A percentile compares a stretch with the other conserved stretches of the same genome.
These are phyloP conservation scores for Mastigias papua DNA, from an alignment of 30 jellyfish, hydroid and myxozoan genomes.

Conservation along the genomic window DNA sequence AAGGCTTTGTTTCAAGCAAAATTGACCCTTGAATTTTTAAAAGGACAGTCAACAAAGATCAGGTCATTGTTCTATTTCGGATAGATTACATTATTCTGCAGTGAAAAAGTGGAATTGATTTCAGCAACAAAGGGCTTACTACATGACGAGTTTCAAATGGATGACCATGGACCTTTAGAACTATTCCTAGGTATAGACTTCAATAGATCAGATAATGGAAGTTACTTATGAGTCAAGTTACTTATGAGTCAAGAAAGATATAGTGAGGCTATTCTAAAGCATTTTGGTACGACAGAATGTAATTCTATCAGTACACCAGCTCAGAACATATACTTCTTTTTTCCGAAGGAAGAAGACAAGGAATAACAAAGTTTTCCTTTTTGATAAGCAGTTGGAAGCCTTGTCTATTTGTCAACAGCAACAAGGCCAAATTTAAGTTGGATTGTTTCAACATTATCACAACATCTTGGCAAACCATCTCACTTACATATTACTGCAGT, in stretches of 20 bases:
- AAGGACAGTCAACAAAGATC: background rate
- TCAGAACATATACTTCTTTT: background rate
- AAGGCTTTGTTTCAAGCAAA: no score
- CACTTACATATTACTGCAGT: constrained; percentile 32
- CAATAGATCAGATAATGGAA: constrained; percentile 7
- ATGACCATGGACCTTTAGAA: constrained; percentile 27
- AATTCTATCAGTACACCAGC: constrained; percentile 44
- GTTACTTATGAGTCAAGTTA: no score
- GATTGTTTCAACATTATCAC: constrained; percentile 48
- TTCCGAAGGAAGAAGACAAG: constrained; percentile 8
- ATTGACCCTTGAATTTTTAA: no score
- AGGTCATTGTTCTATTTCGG: constrained; percentile 4
- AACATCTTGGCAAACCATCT: constrained; percentile 7
- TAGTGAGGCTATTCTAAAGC: constrained; percentile 38
- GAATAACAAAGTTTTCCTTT: constrained; percentile 10
- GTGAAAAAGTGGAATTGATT: constrained; percentile 1
- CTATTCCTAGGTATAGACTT: constrained; percentile 27
- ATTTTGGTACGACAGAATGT: constrained; percentile 24
- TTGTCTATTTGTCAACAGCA: constrained; percentile 37
- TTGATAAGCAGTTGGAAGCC: constrained; percentile 44
- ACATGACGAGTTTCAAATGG: constrained; percentile 16
- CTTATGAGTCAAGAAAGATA: constrained; percentile 36
- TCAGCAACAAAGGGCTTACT: background rate
- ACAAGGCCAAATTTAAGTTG: constrained; percentile 59
- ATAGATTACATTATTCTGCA: constrained; percentile 24